Evolutionary conservation across 2,113 vertebrate genomes (phyloP).

Genomic region (Ia io): DNA sequence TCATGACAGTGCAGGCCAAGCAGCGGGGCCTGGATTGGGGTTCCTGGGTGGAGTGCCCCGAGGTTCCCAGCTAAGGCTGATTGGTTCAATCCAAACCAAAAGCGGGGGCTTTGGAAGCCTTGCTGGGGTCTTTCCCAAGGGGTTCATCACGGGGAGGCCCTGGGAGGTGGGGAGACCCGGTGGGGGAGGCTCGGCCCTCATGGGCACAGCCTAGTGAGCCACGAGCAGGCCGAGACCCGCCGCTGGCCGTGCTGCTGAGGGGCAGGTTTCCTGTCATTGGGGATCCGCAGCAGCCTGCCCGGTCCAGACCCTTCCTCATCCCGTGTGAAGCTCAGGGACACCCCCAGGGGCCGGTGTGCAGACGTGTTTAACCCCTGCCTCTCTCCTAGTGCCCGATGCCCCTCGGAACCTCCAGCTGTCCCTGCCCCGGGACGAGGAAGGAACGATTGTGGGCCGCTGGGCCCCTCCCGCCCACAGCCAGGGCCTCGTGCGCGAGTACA

Average conservation of each 20-base stretch:
- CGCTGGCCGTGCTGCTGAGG: background rate
- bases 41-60: background rate
- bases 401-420: slow-evolving; percentile 91
- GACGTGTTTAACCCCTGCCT: slow-evolving; percentile 9
- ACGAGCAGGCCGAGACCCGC: background rate
- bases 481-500: slow-evolving; percentile 94
- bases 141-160: background rate
- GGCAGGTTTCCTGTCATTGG: background rate
- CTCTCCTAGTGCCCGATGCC: slow-evolving; percentile 90
- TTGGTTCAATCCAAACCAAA: background rate
- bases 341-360: background rate
- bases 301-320: background rate
- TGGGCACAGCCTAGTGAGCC: background rate
- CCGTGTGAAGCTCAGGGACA: background rate
- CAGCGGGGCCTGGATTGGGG: background rate
- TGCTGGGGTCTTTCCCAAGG: background rate
- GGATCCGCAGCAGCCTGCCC: background rate
- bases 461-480: slow-evolving; percentile 87
- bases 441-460: slow-evolving; percentile 88
- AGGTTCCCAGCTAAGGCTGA: background rate
- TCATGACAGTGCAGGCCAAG: background rate
- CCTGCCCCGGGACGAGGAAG: slow-evolving; percentile 86
- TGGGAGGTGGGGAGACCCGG: background rate
- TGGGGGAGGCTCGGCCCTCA: background rate
- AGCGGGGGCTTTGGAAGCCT: background rate